Evolutionary conservation across 2,888 invertebrate genomes (phyloP).

Genomic region (Troglohyphantes excavatus): DNA sequence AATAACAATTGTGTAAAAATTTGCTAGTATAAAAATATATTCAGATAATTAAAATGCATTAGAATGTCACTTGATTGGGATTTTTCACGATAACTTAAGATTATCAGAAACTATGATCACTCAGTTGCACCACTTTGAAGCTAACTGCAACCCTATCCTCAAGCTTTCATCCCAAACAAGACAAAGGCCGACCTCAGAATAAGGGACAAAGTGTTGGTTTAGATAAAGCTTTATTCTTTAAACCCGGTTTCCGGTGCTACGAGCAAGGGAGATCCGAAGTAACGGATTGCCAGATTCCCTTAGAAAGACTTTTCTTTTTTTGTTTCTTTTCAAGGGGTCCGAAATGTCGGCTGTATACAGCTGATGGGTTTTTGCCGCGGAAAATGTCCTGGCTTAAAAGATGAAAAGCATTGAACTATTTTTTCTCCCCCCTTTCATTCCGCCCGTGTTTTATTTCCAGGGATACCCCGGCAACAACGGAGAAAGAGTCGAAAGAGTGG

Average conservation of each 20-base stretch:
- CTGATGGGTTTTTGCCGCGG: constrained; percentile 61
- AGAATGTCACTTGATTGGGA: too few relatives aligned
- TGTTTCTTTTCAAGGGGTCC: constrained; percentile 18
- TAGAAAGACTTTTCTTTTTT: constrained; percentile 17
- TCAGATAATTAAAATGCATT: too few relatives aligned
- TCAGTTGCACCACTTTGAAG: background rate
- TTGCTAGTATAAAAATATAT: too few relatives aligned
- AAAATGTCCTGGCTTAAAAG: constrained; percentile 69
- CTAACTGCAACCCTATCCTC: background rate
- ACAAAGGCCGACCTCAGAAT: constrained; percentile 57
- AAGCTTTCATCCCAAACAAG: constrained; percentile 45
- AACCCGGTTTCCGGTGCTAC: constrained; percentile 59
- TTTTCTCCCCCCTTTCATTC: background rate
- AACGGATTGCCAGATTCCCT: constrained; percentile 65
- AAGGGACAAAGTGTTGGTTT: constrained; percentile 65
- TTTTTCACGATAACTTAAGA: too few relatives aligned
- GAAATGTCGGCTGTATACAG: constrained; percentile 39
- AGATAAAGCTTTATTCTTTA: constrained; percentile 64
- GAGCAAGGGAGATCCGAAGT: constrained; percentile 35
- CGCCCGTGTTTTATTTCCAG: background rate
- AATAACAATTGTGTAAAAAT: too few relatives aligned
- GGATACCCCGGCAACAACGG: constrained; percentile 37
- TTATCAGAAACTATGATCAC: background rate
- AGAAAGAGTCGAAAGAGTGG: constrained; percentile 49
- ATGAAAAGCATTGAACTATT: constrained; percentile 48